Evolutionary conservation across 2,113 vertebrate genomes (phyloP).

Genomic region (Hemiscyllium ocellatum): DNA sequence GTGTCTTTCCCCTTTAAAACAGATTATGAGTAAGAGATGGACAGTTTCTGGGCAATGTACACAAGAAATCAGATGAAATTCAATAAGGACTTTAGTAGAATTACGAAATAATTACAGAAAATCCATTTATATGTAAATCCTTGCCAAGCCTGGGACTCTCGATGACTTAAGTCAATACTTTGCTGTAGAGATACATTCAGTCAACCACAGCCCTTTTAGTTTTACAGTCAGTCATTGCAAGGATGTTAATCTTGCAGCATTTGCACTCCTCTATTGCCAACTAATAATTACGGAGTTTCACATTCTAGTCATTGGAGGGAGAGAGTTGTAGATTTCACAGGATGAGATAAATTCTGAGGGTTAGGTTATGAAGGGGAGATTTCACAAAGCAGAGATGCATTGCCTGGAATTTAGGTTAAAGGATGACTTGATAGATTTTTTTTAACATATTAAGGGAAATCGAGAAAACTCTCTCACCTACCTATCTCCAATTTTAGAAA

Average conservation of each 20-base stretch:
- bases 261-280: neutral
- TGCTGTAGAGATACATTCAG: neutral
- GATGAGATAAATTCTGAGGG: neutral
- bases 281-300: neutral
- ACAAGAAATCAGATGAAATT: slow-evolving; percentile 4
- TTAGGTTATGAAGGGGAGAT: neutral
- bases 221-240: neutral
- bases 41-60: neutral
- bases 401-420: neutral
- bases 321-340: neutral
- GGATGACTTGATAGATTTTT: no score
- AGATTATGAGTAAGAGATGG: neutral
- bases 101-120: slow-evolving; percentile 25
- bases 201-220: neutral
- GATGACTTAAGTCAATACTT: neutral
- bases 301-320: neutral
- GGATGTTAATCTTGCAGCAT: neutral
- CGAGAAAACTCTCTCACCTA: no score
- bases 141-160: neutral
- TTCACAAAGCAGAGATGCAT: neutral
- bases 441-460: no score
- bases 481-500: no score
- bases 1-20: neutral
- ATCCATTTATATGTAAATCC: slow-evolving; percentile 31
- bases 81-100: neutral